These are phyloP conservation scores for Ptilodon capucinus DNA, from an alignment of 2,888 invertebrate genomes.

Conservation along the genomic window DNA sequence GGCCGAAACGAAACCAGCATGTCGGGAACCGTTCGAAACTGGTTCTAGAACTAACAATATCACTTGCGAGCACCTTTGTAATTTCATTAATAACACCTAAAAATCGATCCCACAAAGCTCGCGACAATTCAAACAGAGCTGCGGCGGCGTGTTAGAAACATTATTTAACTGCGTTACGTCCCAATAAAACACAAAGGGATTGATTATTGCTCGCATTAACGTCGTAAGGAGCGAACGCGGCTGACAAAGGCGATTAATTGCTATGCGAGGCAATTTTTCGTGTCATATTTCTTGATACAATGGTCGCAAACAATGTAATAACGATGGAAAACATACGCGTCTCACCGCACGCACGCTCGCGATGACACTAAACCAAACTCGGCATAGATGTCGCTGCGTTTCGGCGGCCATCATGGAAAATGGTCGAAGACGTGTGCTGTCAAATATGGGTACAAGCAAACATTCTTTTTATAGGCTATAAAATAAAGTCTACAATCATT, in stretches of 20 bases:
- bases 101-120: slow-evolving; percentile 79
- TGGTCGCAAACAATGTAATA: slow-evolving; percentile 67
- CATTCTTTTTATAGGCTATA: slow-evolving; percentile 11
- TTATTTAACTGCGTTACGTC: slow-evolving; percentile 66
- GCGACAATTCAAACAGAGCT: slow-evolving; percentile 75
- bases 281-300: slow-evolving; percentile 70
- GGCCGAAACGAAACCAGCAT: slow-evolving; percentile 39
- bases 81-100: slow-evolving; percentile 82
- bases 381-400: slow-evolving; percentile 69
- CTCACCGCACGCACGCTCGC: slow-evolving; percentile 60
- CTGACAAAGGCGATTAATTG: slow-evolving; percentile 39
- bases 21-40: slow-evolving; percentile 47
- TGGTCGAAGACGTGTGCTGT: slow-evolving; percentile 68
- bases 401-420: slow-evolving; percentile 74
- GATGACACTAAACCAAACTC: slow-evolving; percentile 69
- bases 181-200: slow-evolving; percentile 33
- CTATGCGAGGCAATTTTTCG: slow-evolving; percentile 49
- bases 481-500: slow-evolving; percentile 27
- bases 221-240: slow-evolving; percentile 35
- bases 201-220: slow-evolving; percentile 25
- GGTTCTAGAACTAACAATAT: slow-evolving; percentile 62
- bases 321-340: slow-evolving; percentile 45
- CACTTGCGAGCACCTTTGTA: slow-evolving; percentile 74
- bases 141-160: slow-evolving; percentile 73
- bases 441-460: slow-evolving; percentile 48